Conservation (phyloP, 2,888 invertebrate species). For the Matsumyia berberina region DNA sequence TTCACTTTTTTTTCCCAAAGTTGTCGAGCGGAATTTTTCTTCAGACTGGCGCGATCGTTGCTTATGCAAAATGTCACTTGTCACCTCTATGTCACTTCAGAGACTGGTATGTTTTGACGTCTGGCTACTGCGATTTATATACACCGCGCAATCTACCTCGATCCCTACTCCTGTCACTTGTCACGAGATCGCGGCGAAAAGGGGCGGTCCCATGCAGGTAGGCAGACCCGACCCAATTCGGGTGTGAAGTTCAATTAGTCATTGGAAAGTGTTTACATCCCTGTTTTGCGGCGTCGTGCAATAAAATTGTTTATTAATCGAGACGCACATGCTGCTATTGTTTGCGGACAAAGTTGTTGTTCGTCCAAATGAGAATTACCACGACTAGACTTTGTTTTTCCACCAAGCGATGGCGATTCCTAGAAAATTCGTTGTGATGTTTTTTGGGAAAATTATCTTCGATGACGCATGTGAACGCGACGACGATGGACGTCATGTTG, state of each 20-base stretch:
- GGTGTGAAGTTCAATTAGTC: constrained; percentile 42
- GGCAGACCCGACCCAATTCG: neutral
- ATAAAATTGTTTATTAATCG: constrained; percentile 60
- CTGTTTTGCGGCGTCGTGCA: constrained; percentile 47
- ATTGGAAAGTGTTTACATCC: constrained; percentile 40
- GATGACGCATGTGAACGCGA: constrained; percentile 12
- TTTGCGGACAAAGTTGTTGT: constrained; percentile 32
- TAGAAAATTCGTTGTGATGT: constrained; percentile 1
- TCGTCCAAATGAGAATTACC: constrained; percentile 4
- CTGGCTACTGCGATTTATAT: constrained; percentile 13
- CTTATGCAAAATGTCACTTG: constrained; percentile 4
- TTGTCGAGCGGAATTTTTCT: too few relatives aligned
- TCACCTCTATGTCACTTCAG: constrained; percentile 23
- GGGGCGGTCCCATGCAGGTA: constrained; percentile 26
- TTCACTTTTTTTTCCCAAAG: neutral
- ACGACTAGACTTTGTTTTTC: constrained; percentile 30
- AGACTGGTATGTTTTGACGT: constrained; percentile 9
- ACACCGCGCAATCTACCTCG: constrained; percentile 21
- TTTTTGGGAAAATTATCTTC: neutral
- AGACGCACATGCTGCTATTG: constrained; percentile 28
- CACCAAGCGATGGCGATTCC: neutral
- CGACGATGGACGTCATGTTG: constrained; percentile 29
- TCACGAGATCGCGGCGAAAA: constrained; percentile 10
- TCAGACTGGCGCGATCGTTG: neutral
- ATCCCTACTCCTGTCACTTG: constrained; percentile 3